Conservation (phyloP, 2,797 vertebrate genomes). For the Anabacerthia variegaticeps region DNA sequence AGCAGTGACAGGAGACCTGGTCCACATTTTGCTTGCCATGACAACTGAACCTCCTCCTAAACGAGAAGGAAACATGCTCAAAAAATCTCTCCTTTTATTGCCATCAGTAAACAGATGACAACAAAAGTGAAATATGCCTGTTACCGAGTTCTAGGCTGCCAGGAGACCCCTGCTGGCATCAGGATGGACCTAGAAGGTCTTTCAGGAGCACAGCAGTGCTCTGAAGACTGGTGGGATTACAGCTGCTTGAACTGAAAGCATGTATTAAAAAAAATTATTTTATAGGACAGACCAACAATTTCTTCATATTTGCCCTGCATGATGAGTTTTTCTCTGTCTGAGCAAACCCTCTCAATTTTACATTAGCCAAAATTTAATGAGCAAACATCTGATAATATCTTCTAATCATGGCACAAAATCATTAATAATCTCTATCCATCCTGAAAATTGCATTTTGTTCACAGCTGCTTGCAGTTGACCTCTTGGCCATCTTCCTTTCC, state of each 20-base stretch:
- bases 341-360: not conserved
- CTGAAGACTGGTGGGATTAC: not conserved
- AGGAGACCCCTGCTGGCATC: not conserved
- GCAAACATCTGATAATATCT: not conserved
- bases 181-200: not conserved
- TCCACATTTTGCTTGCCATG: no score
- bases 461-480: not conserved
- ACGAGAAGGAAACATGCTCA: not conserved
- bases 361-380: not conserved
- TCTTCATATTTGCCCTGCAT: not conserved
- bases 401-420: not conserved
- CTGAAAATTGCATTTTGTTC: not conserved
- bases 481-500: not conserved
- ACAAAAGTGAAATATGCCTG: not conserved
- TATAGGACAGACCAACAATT: not conserved
- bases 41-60: not conserved
- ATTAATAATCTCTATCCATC: not conserved
- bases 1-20: not conserved
- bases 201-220: not conserved
- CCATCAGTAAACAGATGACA: not conserved
- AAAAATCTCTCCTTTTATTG: not conserved
- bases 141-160: rapidly evolving
- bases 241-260: not conserved
- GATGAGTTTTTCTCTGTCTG: not conserved
- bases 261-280: not conserved